A percentile compares a stretch with the other conserved stretches of the same genome.
Evolutionary conservation across 2,113 vertebrate species (phyloP).

Genomic region (Synodontis membranacea): DNA sequence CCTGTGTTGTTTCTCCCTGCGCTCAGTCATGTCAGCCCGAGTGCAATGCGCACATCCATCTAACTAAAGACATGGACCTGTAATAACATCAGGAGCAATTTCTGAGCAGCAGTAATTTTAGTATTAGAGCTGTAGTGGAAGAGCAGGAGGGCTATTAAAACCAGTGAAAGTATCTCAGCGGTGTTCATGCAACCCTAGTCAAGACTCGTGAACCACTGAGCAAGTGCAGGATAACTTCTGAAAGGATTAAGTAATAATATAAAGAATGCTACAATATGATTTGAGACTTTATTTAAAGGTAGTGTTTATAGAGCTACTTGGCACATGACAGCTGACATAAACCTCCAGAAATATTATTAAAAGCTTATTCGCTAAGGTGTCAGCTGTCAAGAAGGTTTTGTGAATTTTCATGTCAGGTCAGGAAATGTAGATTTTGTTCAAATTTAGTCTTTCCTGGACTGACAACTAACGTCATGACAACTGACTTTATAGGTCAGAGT

Average conservation of each 20-base stretch:
- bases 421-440: background rate
- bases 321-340: background rate
- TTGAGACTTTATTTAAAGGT: background rate
- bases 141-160: slow-evolving; percentile 6
- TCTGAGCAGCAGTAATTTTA: slow-evolving; percentile 28
- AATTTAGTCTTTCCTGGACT: background rate
- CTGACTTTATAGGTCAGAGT: background rate
- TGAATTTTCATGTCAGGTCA: background rate
- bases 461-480: background rate
- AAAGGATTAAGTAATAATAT: background rate
- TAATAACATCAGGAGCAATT: slow-evolving; percentile 28
- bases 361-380: background rate
- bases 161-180: background rate
- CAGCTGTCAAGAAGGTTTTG: background rate
- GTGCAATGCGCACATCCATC: slow-evolving; percentile 44
- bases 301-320: background rate
- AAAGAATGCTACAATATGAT: background rate
- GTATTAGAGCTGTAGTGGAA: slow-evolving; percentile 24
- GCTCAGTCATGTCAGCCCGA: slow-evolving; percentile 50
- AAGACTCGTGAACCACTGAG: background rate
- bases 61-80: slow-evolving; percentile 27
- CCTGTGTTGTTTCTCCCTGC: slow-evolving; percentile 54
- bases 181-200: background rate
- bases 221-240: background rate
- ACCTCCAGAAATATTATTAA: background rate